Base-by-base conservation (phyloP, 2,888 invertebrate species). In the Clivina fossor region DNA sequence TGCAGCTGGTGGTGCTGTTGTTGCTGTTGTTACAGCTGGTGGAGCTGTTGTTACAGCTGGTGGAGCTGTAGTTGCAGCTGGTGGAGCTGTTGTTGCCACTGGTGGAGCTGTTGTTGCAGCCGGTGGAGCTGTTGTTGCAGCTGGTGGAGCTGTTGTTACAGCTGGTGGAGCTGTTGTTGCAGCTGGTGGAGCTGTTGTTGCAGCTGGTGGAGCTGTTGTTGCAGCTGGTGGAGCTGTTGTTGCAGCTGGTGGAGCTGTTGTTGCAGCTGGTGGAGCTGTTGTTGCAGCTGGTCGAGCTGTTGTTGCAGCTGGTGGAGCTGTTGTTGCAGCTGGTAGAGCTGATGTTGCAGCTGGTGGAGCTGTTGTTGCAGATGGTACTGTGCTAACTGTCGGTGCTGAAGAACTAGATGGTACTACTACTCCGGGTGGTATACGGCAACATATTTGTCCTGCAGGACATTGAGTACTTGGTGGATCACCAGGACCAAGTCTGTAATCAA, bases 381-480 rank as follows among this genome's bases (percentile, higher is more conserved):
- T 43, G 4, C 24, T 22, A 24, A 26, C 26, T 22, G 43, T 22
- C 11, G 43, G 4, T 2, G 43, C 15, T 43, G 43, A 13, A 24
- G 43, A 13, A 22, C 8, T 26, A 9, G 46, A 28, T 11, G 28
- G 11, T 5, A 47, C 32, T 4, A 22, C 40, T 4, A 38, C 15
- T 8, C 47, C 55, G 19, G 19, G 13, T n/a, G 38, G 20, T 20
- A 47, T 22, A 3, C 55, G 37, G 20, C 55, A 55, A 24, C 55
- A 55, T n/a, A 55, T 32, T 5, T 55, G 40, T 7, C 24, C 46
- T n/a, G 32, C 19, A 4, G 55, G 40, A 30, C 55, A 55, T 15
- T 8, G 16, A n/a, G 47, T 47, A 15, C 30, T 13, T 9, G 40
- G 30, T n/a, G 46, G 55, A 2, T 55, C 47, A 28, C 18, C 44